A percentile compares a stretch with the other conserved stretches of the same genome.
These are phyloP conservation scores for Melanostigma gelatinosum DNA, from an alignment of 2,113 vertebrate genomes.

Conservation along the genomic window DNA sequence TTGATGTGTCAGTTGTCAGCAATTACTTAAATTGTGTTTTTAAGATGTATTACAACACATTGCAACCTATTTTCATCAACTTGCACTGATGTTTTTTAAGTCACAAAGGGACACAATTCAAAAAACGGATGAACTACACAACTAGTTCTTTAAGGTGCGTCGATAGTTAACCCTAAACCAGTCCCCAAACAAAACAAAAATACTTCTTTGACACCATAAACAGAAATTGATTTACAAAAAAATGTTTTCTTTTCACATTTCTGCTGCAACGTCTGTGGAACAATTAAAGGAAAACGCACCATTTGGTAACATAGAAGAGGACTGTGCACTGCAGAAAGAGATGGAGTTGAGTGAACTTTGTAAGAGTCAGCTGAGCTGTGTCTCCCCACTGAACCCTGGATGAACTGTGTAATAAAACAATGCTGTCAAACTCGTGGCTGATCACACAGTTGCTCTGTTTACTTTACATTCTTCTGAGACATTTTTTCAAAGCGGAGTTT, in stretches of 20 bases:
- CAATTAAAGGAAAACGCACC: neutral
- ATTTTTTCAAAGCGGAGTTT: neutral
- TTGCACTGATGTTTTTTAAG: neutral
- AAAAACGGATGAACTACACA: neutral
- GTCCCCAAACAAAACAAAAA: neutral
- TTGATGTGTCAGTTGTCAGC: neutral
- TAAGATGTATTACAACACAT: neutral
- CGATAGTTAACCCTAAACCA: too few species aligned
- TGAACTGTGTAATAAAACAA: constrained; percentile 5
- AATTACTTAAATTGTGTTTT: neutral
- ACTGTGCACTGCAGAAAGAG: neutral
- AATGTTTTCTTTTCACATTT: neutral
- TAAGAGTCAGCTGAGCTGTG: neutral
- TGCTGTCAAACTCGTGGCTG: neutral
- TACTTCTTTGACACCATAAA: neutral
- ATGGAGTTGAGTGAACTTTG: neutral
- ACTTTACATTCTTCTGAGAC: neutral
- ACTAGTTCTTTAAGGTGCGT: too few species aligned
- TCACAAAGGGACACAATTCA: neutral
- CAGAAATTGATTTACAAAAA: neutral
- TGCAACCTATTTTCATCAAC: too few species aligned
- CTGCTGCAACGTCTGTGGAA: neutral
- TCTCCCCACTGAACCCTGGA: constrained; percentile 4
- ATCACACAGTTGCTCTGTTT: neutral
- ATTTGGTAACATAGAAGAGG: neutral